These are phyloP conservation scores for Drosophila kuntzei DNA, from an alignment of 2,888 invertebrate species.

Conservation along the genomic window DNA sequence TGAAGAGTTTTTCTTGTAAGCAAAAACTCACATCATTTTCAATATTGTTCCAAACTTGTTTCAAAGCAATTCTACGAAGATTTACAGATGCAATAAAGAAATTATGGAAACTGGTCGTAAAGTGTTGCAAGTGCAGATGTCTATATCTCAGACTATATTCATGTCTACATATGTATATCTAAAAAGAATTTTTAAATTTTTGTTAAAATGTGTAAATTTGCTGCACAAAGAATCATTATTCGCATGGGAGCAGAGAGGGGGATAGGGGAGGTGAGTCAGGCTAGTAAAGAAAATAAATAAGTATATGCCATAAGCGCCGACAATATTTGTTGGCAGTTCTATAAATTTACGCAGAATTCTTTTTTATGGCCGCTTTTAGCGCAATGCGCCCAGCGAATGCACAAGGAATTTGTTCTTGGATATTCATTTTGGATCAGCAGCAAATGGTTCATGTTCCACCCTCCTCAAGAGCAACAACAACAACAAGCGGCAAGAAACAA, in stretches of 20 bases:
- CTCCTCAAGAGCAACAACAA: conserved; percentile 13
- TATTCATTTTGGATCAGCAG: conserved; percentile 31
- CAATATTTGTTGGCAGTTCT: conserved; percentile 18
- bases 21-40: too few species aligned
- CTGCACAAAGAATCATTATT: conserved; percentile 5
- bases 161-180: background rate
- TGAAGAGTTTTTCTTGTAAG: too few species aligned
- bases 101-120: background rate
- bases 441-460: conserved; percentile 45
- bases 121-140: background rate
- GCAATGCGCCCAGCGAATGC: conserved; percentile 19
- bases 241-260: background rate
- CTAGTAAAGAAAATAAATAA: conserved; percentile 19
- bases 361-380: conserved; percentile 27
- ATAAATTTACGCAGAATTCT: conserved; percentile 24
- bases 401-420: conserved; percentile 40
- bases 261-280: background rate
- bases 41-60: too few species aligned
- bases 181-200: background rate
- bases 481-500: conserved; percentile 16
- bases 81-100: background rate
- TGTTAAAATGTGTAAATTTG: background rate
- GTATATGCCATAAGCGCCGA: conserved; percentile 21
- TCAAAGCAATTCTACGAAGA: background rate
- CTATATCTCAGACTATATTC: background rate